phyloP scores from a whole-genome alignment of 2,113 vertebrate genomes.

The Myotis yumanensis region DNA sequence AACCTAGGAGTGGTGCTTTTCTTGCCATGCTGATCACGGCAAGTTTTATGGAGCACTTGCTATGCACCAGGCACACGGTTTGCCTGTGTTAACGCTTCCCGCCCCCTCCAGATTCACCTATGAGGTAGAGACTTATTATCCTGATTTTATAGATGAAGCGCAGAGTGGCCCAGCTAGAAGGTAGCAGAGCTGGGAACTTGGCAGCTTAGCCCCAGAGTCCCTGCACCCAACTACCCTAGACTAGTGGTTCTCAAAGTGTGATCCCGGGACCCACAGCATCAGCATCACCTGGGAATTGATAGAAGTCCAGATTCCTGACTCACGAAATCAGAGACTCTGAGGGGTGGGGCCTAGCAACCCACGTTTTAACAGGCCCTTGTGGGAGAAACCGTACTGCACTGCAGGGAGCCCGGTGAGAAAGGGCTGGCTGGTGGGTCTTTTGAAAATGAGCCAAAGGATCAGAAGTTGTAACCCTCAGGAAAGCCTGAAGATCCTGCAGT shows the following conservation, averaged over 20 bases:
- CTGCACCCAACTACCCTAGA: neutral
- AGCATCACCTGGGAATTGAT: neutral
- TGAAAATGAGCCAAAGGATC: neutral
- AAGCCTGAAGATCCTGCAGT: neutral
- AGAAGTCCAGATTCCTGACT: neutral
- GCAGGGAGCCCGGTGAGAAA: fast-evolving
- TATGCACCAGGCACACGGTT: neutral
- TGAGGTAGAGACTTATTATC: neutral
- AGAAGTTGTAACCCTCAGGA: neutral
- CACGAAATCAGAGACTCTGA: neutral
- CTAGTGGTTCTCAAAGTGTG: neutral
- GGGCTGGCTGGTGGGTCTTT: neutral
- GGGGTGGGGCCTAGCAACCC: neutral
- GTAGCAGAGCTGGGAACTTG: neutral
- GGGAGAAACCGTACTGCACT: no score
- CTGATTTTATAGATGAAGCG: neutral
- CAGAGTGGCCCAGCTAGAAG: neutral
- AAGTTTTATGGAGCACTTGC: neutral
- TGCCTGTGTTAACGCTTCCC: neutral
- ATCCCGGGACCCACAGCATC: neutral
- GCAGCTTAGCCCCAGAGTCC: neutral
- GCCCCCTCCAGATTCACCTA: neutral
- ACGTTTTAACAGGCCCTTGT: neutral
- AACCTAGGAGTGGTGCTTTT: neutral
- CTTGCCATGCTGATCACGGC: neutral